A percentile compares a stretch with the other conserved stretches of the same genome.
Evolutionary conservation across 2,888 invertebrate genomes (phyloP).

Genomic region (Epinotia ramella): DNA sequence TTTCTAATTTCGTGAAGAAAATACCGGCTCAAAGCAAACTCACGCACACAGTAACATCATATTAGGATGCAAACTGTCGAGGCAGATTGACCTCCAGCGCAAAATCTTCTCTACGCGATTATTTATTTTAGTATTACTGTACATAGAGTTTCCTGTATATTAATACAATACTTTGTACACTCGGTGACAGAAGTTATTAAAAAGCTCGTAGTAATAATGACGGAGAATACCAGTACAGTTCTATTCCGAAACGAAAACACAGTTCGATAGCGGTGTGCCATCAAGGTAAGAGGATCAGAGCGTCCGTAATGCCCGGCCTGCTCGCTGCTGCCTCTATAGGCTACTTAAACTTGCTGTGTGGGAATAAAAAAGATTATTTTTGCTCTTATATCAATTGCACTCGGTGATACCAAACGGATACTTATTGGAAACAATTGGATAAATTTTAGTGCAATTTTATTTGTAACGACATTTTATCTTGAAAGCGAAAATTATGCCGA

Average conservation of each 20-base stretch:
- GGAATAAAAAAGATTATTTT: slow-evolving; percentile 26
- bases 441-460: background rate
- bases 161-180: background rate
- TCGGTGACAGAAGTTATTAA: background rate
- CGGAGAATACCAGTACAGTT: slow-evolving; percentile 28
- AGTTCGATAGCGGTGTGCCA: slow-evolving; percentile 62
- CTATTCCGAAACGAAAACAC: slow-evolving; percentile 50
- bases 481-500: background rate
- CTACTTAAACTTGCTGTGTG: slow-evolving; percentile 53
- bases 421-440: slow-evolving; percentile 3
- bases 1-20: background rate
- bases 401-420: background rate
- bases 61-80: background rate
- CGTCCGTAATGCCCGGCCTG: slow-evolving; percentile 62
- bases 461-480: background rate
- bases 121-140: background rate
- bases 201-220: slow-evolving; percentile 22
- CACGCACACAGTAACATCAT: background rate
- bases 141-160: background rate
- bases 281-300: slow-evolving; percentile 76
- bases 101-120: slow-evolving; percentile 1
- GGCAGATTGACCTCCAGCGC: background rate
- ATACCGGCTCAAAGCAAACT: background rate
- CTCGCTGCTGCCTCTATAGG: slow-evolving; percentile 58
- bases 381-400: slow-evolving; percentile 24